phyloP scores from a whole-genome alignment of 2,888 invertebrate species.

The Rhodophaea formosa region DNA sequence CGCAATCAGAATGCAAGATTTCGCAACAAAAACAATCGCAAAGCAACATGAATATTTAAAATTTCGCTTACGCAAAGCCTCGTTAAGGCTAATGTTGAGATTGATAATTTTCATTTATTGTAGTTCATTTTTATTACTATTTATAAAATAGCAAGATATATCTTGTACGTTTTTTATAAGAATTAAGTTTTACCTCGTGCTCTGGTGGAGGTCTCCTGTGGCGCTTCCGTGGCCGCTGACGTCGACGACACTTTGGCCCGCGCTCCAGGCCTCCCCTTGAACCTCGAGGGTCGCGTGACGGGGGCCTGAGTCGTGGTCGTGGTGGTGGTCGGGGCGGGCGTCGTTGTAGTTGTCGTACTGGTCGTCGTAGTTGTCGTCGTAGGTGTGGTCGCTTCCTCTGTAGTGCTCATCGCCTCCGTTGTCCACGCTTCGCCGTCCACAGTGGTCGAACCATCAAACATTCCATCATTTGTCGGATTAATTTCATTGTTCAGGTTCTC shows the following conservation, averaged over 20 bases:
- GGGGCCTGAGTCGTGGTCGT: constrained; percentile 68
- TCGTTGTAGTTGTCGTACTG: constrained; percentile 79
- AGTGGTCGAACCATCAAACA: constrained; percentile 65
- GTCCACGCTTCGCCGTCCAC: constrained; percentile 60
- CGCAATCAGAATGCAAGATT: constrained; percentile 24
- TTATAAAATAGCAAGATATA: background rate
- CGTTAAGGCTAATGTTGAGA: background rate
- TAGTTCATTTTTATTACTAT: background rate
- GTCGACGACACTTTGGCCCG: constrained; percentile 71
- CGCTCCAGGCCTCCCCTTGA: constrained; percentile 68
- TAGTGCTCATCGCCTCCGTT: constrained; percentile 71
- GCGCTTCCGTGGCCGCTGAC: constrained; percentile 63
- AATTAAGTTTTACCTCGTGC: constrained; percentile 62
- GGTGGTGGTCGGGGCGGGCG: constrained; percentile 74
- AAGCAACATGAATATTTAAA: constrained; percentile 46
- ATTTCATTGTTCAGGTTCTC: constrained; percentile 83
- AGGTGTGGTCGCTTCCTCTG: constrained; percentile 76
- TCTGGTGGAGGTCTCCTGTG: constrained; percentile 70
- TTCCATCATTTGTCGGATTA: constrained; percentile 57
- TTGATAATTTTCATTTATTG: background rate
- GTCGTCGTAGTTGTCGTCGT: constrained; percentile 81
- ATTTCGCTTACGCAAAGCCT: constrained; percentile 46
- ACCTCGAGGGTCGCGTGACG: constrained; percentile 69
- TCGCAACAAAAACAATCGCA: constrained; percentile 52
- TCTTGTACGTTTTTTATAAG: background rate